phyloP scores from a whole-genome alignment of 2,888 invertebrate species.

The Cryptosula pallasiana region DNA sequence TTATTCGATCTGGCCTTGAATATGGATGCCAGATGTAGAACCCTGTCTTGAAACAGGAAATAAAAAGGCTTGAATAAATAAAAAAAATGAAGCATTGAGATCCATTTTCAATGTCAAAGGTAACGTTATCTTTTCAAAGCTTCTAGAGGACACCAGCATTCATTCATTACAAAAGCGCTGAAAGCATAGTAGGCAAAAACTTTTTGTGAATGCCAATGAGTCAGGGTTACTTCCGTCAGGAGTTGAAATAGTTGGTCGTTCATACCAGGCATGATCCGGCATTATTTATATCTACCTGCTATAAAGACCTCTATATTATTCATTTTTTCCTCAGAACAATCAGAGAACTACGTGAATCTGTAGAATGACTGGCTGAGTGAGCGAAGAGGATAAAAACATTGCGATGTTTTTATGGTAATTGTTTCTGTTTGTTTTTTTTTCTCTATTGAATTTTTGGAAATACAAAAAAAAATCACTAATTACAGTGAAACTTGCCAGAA shows the following conservation, averaged over 20 bases:
- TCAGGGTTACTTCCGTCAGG: background rate
- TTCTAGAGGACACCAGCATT: background rate
- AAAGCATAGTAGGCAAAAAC: background rate
- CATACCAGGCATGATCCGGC: background rate
- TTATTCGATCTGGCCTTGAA: background rate
- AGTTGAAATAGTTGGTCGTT: background rate
- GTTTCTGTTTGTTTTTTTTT: no score
- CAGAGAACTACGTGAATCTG: background rate
- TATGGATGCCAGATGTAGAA: background rate
- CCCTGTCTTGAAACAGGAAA: background rate
- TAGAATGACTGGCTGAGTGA: no score
- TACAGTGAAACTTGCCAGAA: no score
- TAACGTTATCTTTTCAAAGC: background rate
- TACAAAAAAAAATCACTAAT: no score
- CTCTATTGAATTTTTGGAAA: no score
- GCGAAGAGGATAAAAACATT: no score
- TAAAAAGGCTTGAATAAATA: background rate
- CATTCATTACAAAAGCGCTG: background rate
- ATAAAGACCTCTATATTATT: background rate
- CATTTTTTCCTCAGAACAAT: background rate
- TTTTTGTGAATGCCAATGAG: background rate
- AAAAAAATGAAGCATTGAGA: background rate
- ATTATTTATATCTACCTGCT: background rate
- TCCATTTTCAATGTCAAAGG: background rate
- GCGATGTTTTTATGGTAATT: no score